A percentile compares a stretch with the other conserved stretches of the same genome.
Conservation (phyloP, 1,140 invertebrate species). For the Nymphalis io region DNA sequence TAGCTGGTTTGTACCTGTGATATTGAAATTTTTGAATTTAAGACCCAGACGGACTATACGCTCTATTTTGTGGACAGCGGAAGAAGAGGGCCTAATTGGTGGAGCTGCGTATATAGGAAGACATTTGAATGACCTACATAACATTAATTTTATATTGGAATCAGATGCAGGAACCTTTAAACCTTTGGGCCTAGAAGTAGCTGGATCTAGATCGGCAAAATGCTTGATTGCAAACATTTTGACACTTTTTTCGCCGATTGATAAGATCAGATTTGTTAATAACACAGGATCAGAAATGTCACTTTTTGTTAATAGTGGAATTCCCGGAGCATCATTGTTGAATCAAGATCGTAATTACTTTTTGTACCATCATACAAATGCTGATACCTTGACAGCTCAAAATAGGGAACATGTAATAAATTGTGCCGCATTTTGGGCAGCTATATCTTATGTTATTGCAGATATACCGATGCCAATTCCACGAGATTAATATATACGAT, state of each 20-base stretch:
- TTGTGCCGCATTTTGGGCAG: slow-evolving; percentile 86
- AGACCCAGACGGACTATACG: slow-evolving; percentile 87
- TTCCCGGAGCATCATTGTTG: slow-evolving; percentile 85
- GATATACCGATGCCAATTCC: slow-evolving; percentile 85
- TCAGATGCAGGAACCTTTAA: slow-evolving; percentile 91
- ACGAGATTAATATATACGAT: slow-evolving; percentile 14
- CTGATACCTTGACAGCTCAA: slow-evolving; percentile 87
- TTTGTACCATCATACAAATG: slow-evolving; percentile 89
- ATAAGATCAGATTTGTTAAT: slow-evolving; percentile 59
- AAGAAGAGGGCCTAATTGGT: slow-evolving; percentile 88
- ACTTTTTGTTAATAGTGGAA: slow-evolving; percentile 82
- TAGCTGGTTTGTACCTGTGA: slow-evolving; percentile 87
- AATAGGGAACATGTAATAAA: slow-evolving; percentile 83
- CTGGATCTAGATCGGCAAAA: slow-evolving; percentile 79
- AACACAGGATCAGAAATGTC: slow-evolving; percentile 84
- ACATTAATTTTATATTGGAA: slow-evolving; percentile 87
- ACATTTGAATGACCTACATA: slow-evolving; percentile 82
- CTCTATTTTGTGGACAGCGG: slow-evolving; percentile 90
- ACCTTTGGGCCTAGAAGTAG: slow-evolving; percentile 85
- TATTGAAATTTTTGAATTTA: slow-evolving; percentile 85
- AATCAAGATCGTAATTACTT: slow-evolving; percentile 87
- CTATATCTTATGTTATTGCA: slow-evolving; percentile 85
- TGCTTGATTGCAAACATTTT: slow-evolving; percentile 85
- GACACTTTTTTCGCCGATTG: slow-evolving; percentile 78
- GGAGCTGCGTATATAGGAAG: slow-evolving; percentile 83